Base-by-base conservation (phyloP, 1,140 invertebrate species). In the Trichonephila inaurata region DNA sequence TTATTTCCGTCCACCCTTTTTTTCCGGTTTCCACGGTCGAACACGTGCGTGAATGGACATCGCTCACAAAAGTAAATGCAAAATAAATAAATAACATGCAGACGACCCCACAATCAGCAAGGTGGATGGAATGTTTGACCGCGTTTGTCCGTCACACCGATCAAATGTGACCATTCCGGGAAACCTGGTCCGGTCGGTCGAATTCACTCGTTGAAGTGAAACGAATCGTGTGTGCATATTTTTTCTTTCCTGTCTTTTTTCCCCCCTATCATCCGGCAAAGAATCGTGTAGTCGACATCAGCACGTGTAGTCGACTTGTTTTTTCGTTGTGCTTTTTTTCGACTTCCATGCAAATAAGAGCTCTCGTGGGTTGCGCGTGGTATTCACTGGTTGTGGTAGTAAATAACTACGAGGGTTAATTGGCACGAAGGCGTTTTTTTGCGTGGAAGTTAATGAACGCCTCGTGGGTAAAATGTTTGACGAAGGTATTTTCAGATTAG, bases 91-190 rank as follows among this genome's bases (percentile, higher is more conserved):
- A 87, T 28, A 16, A 33, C 24, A 62, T 64, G 85, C n/a, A 60
- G 58, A 24, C 85, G 85, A 87, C 85, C 85, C 60, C 62, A n/a
- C 85, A 33, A 58, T 58, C 51, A 24, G n/a, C n/a, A n/a, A 3
- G 28, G 58, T 64, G 85, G 60, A 24, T 33, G 85, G 28, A 87
- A 61, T 61, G 60, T 87, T 87, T 87, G 85, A 87, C 85, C 85
- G 85, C 85, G 24, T 87, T 87, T 87, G 85, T 87, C 85, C 85
- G 60, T 61, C 85, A 33, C 58, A 61, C 60, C 60, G 82, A 60
- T 24, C 82, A 60, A n/a, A 85, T 62, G 18, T 21, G 60, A 87
- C 85, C 60, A 87, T 87, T 87, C 60, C 28, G 61, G 85, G 60
- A 61, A 33, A 62, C 16, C 18, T n/a, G 60, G 28, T 87, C 24